Evolutionary conservation across 2,113 vertebrate species (phyloP), one percentile per base, ranked within the genome.

Genomic region (Gambusia affinis): DNA sequence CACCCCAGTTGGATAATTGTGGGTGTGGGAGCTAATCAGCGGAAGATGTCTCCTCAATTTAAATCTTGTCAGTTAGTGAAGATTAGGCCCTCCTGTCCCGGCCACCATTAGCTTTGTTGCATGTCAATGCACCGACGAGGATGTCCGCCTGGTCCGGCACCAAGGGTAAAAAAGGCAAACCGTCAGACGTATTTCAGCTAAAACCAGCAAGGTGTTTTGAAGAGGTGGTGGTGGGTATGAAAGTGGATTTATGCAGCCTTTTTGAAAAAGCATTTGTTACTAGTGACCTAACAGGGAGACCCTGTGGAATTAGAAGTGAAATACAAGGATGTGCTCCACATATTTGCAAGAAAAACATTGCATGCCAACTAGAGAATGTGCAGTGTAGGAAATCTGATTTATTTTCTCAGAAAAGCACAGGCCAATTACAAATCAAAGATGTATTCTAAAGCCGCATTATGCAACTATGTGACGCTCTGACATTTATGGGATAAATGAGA

Each of bases 1-100:
- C 98, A 99, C 97, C 97, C 97, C 97, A 97, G 97, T 98, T 99
- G 98, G 97, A 99, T 99, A 99, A 99, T 99, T 99, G 98, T 99
- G 98, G 97, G 97, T 99, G 97, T 98, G 97, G 97, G 96, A 98
- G 97, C 98, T 99, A 99, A 99, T 99, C 98, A 99, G 98, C 95
- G 97, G 97, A 98, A 99, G 97, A 99, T 99, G 98, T 99, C 97
- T 98, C 97, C 97, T 99, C 98, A 97, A 99, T 99, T 99, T 99
- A 98, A 99, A 99, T 98, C 98, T 99, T 99, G 98, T 99, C 98
- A 99, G 97, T 99, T 98, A 99, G 97, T 96, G 94, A 96, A 99
- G 97, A 99, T 99, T 98, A 99, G 97, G 96, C 97, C 95, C 96
- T 96, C 95, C 96, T 96, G 96, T 96, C 96, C 95, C 88, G 95